Evolutionary conservation across 2,888 invertebrate genomes (phyloP).

Genomic region (Ryuthela nishihirai): DNA sequence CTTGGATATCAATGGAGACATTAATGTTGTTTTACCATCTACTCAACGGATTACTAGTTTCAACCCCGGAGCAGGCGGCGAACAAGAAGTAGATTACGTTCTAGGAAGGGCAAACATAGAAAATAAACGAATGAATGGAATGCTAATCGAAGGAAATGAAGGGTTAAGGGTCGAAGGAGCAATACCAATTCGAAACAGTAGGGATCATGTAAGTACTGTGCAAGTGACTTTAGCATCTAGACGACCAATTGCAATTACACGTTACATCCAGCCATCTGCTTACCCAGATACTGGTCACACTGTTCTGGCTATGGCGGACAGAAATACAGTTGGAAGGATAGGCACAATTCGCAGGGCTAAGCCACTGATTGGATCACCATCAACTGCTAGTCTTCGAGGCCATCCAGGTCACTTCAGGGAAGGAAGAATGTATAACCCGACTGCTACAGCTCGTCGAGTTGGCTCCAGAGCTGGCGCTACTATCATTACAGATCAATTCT

Average conservation of each 20-base stretch:
- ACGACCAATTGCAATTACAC: slow-evolving; percentile 15
- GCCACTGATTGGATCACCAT: neutral
- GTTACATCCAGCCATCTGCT: slow-evolving; percentile 20
- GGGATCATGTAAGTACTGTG: neutral
- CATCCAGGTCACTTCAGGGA: slow-evolving; percentile 17
- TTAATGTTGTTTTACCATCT: slow-evolving; percentile 6
- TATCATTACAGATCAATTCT: slow-evolving; percentile 35
- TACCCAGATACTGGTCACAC: slow-evolving; percentile 12
- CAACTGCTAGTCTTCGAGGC: no score
- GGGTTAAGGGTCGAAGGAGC: neutral
- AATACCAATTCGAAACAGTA: slow-evolving; percentile 3
- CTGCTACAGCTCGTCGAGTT: slow-evolving; percentile 15
- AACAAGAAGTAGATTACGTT: no score
- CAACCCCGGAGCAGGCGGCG: no score
- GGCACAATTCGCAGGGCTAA: slow-evolving; percentile 7
- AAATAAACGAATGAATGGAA: no score
- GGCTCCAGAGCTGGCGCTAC: slow-evolving; percentile 20
- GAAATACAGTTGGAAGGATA: slow-evolving; percentile 12
- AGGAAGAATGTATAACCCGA: slow-evolving; percentile 22
- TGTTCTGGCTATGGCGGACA: slow-evolving; percentile 8
- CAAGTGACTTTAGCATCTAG: neutral
- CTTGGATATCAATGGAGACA: neutral
- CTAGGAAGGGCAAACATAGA: no score
- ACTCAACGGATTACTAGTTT: no score
- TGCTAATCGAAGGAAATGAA: no score